Evolutionary conservation across 2,797 vertebrate species (phyloP), one percentile per base, ranked within the genome.

Genomic region (Lepus townsendii): DNA sequence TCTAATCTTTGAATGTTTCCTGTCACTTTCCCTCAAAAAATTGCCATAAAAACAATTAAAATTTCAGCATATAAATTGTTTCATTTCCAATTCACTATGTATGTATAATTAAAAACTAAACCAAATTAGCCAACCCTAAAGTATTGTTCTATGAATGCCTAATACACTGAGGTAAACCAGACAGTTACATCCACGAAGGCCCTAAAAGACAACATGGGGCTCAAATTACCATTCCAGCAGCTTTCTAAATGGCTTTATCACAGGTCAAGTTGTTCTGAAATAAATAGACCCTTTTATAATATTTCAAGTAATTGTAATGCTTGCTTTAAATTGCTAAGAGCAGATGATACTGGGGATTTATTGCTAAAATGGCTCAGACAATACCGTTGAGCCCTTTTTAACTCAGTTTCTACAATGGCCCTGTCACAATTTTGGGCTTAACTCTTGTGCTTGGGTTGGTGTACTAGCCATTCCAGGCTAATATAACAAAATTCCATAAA

Each of bases 81-180:
- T 79, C 19, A 57, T 35, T 80, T 90, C 65, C 47, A 89, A 60
- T 50, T 86, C 38, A 69, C 30, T 57, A 20, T 62, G 52, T 89
- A 62, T 12, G 27, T 47, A 72, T 63, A 79, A 93, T 47, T 83
- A 47, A 93, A 94, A 85, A 42, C 10, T 20, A 86, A 82, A 42
- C 35, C 50, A 82, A 32, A 17, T 12, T 60, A 63, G 6, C 22
- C 52, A 68, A 14, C 7, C 38, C 14, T 9, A 60, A 8, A 88
- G 20, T 60, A 1, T 65, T 32, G 26, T 16, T 68, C 38, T 27
- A 7, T 24, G 13, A 73, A 3, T 26, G 42, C 5, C 0, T 65
- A 0, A 35, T 60, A n/a, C 71, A 38, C 30, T 77, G 50, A 57
- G 1, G 11, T 52, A 83, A 83, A 54, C 3, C 38, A 57, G 12